phyloP scores from a whole-genome alignment of 2,888 invertebrate genomes.

The Amorpha juglandis region DNA sequence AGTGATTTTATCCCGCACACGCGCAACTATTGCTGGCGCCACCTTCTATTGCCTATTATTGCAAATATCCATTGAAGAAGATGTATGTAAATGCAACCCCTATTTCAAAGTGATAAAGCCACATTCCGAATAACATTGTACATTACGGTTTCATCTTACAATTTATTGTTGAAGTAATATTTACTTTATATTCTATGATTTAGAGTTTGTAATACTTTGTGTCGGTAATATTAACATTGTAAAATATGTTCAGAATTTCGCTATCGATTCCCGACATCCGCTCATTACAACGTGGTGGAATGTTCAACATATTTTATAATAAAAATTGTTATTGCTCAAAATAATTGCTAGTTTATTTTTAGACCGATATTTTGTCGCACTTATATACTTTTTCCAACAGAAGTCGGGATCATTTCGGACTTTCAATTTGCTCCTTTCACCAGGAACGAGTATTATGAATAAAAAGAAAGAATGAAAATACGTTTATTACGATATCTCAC shows the following conservation, averaged over 20 bases:
- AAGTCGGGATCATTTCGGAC: not conserved
- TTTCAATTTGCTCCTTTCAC: not conserved
- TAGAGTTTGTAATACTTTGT: slow-evolving; percentile 41
- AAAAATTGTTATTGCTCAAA: slow-evolving; percentile 51
- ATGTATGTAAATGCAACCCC: slow-evolving; percentile 58
- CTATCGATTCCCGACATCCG: slow-evolving; percentile 80
- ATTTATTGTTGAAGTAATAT: not conserved
- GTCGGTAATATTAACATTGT: slow-evolving; percentile 53
- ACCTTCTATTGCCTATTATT: slow-evolving; percentile 60
- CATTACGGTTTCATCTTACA: slow-evolving; percentile 52
- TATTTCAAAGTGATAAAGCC: slow-evolving; percentile 64
- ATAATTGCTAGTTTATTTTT: slow-evolving; percentile 52
- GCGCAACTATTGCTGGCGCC: slow-evolving; percentile 39
- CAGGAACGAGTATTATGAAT: not conserved
- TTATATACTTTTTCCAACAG: not conserved
- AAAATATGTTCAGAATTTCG: slow-evolving; percentile 77
- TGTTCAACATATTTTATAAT: slow-evolving; percentile 75
- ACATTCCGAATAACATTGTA: slow-evolving; percentile 62
- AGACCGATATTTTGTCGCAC: not conserved
- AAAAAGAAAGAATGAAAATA: no score
- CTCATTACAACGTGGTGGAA: slow-evolving; percentile 79
- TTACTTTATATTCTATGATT: slow-evolving; percentile 46
- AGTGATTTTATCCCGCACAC: slow-evolving; percentile 72
- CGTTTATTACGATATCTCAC: no score
- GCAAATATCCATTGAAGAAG: slow-evolving; percentile 58